Base-by-base conservation (phyloP, 2,888 invertebrate genomes). In the Frankliniella intonsa region DNA sequence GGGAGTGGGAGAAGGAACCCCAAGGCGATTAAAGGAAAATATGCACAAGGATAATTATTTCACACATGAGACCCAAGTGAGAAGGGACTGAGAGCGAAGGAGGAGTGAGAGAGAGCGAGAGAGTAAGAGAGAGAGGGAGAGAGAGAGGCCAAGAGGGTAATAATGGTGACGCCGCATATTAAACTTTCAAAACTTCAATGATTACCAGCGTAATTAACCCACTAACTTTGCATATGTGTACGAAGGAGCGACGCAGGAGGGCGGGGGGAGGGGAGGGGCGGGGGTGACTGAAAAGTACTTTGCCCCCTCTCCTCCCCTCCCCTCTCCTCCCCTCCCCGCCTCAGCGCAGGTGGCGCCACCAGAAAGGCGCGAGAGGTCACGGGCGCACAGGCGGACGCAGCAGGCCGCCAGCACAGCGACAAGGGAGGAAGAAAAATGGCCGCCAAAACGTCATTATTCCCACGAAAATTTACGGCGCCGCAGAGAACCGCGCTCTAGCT, bases 161-260 rank as follows among this genome's bases (percentile, higher is more conserved):
- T 76, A 9, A 76, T 76, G 22, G 69, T 22, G 69, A 76, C 69
- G 69, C 22, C 38, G 38, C 69, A 25, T 76, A 76, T 76, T 76
- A 76, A 76, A 76, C 69, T 76, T 76, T 76, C 25, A 76, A 76
- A 76, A 76, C 69, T 76, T 76, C 69, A 25, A 76, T 76, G 69
- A 76, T 76, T 76, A 76, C 69, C 69, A 76, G 25, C 12, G 69
- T 76, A 76, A 76, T 76, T 76, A 76, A 76, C 69, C 69, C 25
- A 76, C 69, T 25, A 76, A 76, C 69, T 76, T 76, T 76, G 69
- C 69, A 76, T 76, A 76, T 76, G 69, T 76, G 69, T 22, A 22
- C 25, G 69, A 10, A 8, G 9, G 69, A 25, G 25, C 12, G 69
- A 22, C 8, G 69, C 14, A 25, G 25, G 62, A 62, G 62, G 14